These are phyloP conservation scores for Pyxicephalus adspersus DNA, from an alignment of 2,113 vertebrate species.

Conservation along the genomic window DNA sequence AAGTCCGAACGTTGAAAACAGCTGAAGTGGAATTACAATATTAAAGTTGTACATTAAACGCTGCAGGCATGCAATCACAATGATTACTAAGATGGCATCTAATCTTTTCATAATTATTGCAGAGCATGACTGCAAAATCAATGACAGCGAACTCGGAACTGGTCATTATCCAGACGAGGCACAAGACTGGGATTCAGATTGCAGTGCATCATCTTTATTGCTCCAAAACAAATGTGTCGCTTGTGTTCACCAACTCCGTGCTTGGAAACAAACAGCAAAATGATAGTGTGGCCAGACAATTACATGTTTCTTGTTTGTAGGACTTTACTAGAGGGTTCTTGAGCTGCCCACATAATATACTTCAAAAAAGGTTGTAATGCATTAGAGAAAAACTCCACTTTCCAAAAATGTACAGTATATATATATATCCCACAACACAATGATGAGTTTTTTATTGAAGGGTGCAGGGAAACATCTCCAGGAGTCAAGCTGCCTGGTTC, in stretches of 20 bases:
- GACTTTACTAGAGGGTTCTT: neutral
- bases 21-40: slow-evolving; percentile 57
- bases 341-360: neutral
- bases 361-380: neutral
- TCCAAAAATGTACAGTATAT: no score
- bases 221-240: slow-evolving; percentile 31
- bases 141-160: slow-evolving; percentile 52
- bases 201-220: slow-evolving; percentile 26
- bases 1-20: slow-evolving; percentile 49
- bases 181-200: slow-evolving; percentile 35
- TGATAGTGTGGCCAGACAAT: slow-evolving; percentile 23
- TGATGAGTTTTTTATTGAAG: no score
- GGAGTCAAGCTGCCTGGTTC: no score
- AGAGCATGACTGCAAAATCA: slow-evolving; percentile 58
- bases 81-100: slow-evolving; percentile 57
- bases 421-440: no score
- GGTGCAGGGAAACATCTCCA: no score
- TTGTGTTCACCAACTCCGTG: slow-evolving; percentile 15
- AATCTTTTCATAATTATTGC: slow-evolving; percentile 57
- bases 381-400: no score
- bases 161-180: slow-evolving; percentile 51
- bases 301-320: neutral
- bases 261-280: slow-evolving; percentile 27
- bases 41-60: slow-evolving; percentile 57
- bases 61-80: slow-evolving; percentile 57